phyloP scores from a whole-genome alignment of 2,797 vertebrate genomes.

The Hoplostethus atlanticus region DNA sequence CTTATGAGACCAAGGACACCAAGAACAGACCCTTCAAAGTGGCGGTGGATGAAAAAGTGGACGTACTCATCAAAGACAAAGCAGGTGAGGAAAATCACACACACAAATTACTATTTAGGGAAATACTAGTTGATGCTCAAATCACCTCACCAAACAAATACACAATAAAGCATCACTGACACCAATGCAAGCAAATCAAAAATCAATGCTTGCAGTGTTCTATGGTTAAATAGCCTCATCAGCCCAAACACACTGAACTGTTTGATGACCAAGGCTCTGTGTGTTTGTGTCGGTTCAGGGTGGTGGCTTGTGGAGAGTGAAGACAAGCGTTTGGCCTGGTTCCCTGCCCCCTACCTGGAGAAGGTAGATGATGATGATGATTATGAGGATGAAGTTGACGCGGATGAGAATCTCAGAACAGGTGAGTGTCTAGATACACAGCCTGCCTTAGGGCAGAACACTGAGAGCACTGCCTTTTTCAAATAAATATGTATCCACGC shows the following conservation, averaged over 20 bases:
- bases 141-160: too few relatives aligned
- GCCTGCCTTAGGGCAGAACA: not conserved
- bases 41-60: constrained; percentile 81
- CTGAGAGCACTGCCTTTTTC: not conserved
- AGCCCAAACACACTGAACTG: too few relatives aligned
- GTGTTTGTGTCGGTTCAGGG: constrained; percentile 76
- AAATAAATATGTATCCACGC: not conserved
- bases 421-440: constrained; percentile 27
- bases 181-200: too few relatives aligned
- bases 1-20: constrained; percentile 89
- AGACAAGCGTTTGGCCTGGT: constrained; percentile 90
- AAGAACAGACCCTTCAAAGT: constrained; percentile 88
- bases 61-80: constrained; percentile 92
- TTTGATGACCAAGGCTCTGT: not conserved
- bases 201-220: not conserved
- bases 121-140: too few relatives aligned
- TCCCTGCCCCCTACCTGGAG: constrained; percentile 93
- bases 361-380: constrained; percentile 54
- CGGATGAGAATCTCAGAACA: constrained; percentile 42
- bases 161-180: too few relatives aligned
- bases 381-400: constrained; percentile 45
- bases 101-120: too few relatives aligned
- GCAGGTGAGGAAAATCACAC: constrained; percentile 81
- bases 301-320: constrained; percentile 96
- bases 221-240: not conserved